Conservation (phyloP, 2,797 vertebrate genomes). For the Heterohyrax brucei region DNA sequence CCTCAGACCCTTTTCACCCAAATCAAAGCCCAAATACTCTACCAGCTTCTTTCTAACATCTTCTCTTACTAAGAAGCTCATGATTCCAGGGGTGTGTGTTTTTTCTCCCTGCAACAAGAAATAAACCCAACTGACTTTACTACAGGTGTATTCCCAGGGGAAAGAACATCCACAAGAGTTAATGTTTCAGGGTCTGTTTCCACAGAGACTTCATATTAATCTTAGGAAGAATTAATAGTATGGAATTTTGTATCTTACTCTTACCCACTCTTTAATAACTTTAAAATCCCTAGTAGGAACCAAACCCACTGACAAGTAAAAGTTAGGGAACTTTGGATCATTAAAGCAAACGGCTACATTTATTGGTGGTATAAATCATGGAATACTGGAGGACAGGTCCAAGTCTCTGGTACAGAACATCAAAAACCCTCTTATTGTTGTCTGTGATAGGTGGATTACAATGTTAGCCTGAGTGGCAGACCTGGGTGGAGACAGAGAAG, state of each 20-base stretch:
- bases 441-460: neutral
- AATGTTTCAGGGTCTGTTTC: neutral
- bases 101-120: neutral
- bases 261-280: neutral
- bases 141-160: neutral
- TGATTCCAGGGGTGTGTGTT: neutral
- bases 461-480: neutral
- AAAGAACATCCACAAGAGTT: neutral
- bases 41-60: neutral
- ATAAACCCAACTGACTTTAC: neutral
- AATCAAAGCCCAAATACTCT: neutral
- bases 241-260: neutral
- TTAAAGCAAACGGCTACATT: conserved; percentile 14
- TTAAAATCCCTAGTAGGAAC: neutral
- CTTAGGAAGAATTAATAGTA: neutral
- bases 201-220: neutral
- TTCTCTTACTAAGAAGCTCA: neutral
- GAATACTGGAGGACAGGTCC: neutral
- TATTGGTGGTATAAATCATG: neutral
- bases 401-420: neutral
- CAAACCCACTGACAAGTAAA: neutral
- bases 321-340: neutral
- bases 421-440: neutral
- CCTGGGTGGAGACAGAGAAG: neutral
- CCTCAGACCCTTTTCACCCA: neutral